Evolutionary conservation across 2,113 vertebrate genomes (phyloP).

Genomic region (Oreochromis spilurus): DNA sequence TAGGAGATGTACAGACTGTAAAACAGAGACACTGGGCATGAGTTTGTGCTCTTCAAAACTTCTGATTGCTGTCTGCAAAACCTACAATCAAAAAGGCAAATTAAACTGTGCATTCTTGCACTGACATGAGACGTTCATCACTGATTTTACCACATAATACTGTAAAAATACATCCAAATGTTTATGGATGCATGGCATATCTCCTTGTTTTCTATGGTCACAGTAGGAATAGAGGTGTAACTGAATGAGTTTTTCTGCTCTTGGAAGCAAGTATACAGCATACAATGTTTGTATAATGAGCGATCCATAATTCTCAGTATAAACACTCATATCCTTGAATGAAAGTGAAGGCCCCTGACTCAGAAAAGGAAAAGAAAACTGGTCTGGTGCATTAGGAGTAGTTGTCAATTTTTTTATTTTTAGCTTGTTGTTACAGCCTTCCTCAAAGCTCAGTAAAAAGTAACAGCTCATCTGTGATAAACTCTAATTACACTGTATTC

Average conservation of each 20-base stretch:
- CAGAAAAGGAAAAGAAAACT: neutral
- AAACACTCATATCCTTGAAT: conserved; percentile 26
- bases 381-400: neutral
- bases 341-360: conserved; percentile 9
- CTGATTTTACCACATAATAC: neutral
- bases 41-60: neutral
- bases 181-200: neutral
- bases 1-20: neutral
- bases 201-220: neutral
- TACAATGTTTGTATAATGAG: conserved; percentile 21
- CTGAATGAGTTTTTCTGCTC: neutral
- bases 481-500: conserved; percentile 8
- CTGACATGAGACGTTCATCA: neutral
- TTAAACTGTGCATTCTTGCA: neutral
- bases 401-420: neutral
- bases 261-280: conserved; percentile 8
- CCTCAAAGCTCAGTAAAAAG: neutral
- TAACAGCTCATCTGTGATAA: conserved; percentile 5
- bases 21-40: neutral
- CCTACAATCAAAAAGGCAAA: neutral
- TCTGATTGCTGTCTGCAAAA: neutral
- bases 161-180: neutral
- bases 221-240: neutral
- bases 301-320: conserved; percentile 19
- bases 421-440: neutral